A percentile compares a stretch with the other conserved stretches of the same genome.
These are phyloP conservation scores for Gila orcuttii DNA, from an alignment of 2,113 vertebrate species.

Conservation along the genomic window DNA sequence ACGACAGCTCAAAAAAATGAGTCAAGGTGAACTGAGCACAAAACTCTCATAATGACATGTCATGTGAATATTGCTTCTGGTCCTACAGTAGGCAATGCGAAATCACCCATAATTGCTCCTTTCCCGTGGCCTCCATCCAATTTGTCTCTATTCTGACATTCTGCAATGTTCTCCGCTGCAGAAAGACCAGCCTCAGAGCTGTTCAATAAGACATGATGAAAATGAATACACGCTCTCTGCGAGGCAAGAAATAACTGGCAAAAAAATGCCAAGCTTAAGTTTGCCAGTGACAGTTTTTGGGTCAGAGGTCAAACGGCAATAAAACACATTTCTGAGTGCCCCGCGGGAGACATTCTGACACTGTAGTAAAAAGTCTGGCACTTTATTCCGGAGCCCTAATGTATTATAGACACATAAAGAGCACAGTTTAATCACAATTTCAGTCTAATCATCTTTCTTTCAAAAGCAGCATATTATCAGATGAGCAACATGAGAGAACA, in stretches of 20 bases:
- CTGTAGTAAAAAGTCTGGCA: background rate
- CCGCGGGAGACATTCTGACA: background rate
- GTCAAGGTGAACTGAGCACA: background rate
- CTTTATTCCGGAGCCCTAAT: background rate
- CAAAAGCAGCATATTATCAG: background rate
- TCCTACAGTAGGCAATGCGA: background rate
- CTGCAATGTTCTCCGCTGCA: slow-evolving; percentile 1
- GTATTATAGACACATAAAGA: background rate
- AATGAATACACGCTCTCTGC: slow-evolving; percentile 1
- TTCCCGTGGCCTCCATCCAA: slow-evolving; percentile 18
- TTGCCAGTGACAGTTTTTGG: slow-evolving; percentile 4
- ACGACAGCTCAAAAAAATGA: background rate
- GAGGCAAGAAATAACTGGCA: background rate
- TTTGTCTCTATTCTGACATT: slow-evolving; percentile 22
- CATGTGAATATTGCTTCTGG: background rate
- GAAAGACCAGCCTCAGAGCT: slow-evolving; percentile 14
- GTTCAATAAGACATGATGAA: slow-evolving; percentile 12
- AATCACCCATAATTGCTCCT: slow-evolving; percentile 5
- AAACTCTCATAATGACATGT: background rate
- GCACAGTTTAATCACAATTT: background rate
- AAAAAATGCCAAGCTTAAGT: background rate
- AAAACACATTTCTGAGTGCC: slow-evolving; percentile 1
- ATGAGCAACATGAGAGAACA: background rate
- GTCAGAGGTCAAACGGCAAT: slow-evolving; percentile 11
- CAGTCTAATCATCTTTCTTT: slow-evolving; percentile 1